Evolutionary conservation across 2,113 vertebrate genomes (phyloP), one percentile per base, ranked within the genome.

Genomic region (Charadrius vociferus): DNA sequence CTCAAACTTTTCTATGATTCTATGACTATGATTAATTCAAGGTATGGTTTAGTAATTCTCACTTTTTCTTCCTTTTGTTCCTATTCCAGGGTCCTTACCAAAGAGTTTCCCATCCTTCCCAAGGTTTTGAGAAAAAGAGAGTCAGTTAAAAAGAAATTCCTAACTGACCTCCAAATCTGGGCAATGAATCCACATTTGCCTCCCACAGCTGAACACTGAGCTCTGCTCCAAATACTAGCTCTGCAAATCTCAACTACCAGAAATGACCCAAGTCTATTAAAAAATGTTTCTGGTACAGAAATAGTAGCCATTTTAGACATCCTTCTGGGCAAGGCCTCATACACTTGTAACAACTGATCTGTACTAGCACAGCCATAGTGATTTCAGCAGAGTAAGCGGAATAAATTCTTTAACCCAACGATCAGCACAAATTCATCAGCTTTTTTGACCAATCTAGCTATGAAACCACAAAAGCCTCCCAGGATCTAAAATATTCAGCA

Each of bases 401-500:
- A 90, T 90, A 91, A 95, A 96, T 94, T 88, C 87, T 89, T 73
- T 96, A 90, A 96, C 30, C 9, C 0, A 75, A 66, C 1, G 3
- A 90, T 90, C 93, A 94, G 85, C 71, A 87, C 47, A 92, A 94
- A 94, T 80, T 86, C 72, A 73, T 97, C 58, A 93, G 41, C 0
- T 77, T 88, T 94, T 94, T 81, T 53, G 45, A 93, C 85, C 36
- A 73, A 49, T 77, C 36, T 86, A 93, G 58, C 53, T 81, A 62
- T 1, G 1, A 86, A 95, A 24, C 58, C 55, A 94, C 53, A 83
- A 78, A 92, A 81, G 20, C 39, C 29, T 94, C 59, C 21, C 37
- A 67, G 63, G 15, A 43, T 61, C 71, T 94, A 88, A 96, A 96
- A 94, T 93, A 94, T 91, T 96, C 85, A 96, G 41, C 41, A 86